Evolutionary conservation across 35 echinoderm and acorn worm genomes (phyloP).

Genomic region (Lytechinus variegatus): DNA sequence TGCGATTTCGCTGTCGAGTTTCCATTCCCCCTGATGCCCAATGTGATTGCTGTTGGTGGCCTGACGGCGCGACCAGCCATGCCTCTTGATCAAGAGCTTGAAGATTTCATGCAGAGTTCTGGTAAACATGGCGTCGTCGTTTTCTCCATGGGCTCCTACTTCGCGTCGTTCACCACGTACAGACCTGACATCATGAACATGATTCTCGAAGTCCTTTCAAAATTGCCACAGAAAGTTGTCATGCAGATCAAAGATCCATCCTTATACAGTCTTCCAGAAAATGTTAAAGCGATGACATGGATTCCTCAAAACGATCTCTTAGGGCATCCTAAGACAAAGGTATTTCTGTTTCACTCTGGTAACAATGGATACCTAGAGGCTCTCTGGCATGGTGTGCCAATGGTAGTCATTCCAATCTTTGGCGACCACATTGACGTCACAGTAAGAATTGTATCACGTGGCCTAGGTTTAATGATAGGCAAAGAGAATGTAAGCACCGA

Average conservation of each 20-base stretch:
- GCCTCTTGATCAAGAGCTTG: constrained; percentile 58
- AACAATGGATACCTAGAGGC: constrained; percentile 63
- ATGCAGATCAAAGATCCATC: constrained; percentile 48
- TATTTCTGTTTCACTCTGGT: constrained; percentile 46
- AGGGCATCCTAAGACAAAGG: constrained; percentile 57
- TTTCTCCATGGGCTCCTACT: constrained; percentile 68
- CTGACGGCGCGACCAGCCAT: constrained; percentile 36
- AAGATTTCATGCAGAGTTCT: constrained; percentile 69
- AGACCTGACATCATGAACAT: constrained; percentile 34
- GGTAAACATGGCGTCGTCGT: constrained; percentile 74
- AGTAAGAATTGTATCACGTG: constrained; percentile 35
- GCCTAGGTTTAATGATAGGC: constrained; percentile 15
- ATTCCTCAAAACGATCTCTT: constrained; percentile 77
- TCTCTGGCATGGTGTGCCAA: constrained; percentile 51
- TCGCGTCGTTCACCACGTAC: constrained; percentile 1
- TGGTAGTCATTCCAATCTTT: constrained; percentile 27
- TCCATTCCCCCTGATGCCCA: constrained; percentile 65
- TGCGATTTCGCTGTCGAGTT: constrained; percentile 67
- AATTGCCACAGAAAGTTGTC: constrained; percentile 57
- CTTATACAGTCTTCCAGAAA: neutral
- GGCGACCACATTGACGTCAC: constrained; percentile 57
- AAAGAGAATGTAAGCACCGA: neutral
- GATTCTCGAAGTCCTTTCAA: constrained; percentile 44
- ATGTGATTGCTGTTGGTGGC: constrained; percentile 69
- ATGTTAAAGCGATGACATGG: constrained; percentile 62